Evolutionary conservation across 2,113 vertebrate genomes (phyloP).

Genomic region (Heterotilapia buettikoferi): DNA sequence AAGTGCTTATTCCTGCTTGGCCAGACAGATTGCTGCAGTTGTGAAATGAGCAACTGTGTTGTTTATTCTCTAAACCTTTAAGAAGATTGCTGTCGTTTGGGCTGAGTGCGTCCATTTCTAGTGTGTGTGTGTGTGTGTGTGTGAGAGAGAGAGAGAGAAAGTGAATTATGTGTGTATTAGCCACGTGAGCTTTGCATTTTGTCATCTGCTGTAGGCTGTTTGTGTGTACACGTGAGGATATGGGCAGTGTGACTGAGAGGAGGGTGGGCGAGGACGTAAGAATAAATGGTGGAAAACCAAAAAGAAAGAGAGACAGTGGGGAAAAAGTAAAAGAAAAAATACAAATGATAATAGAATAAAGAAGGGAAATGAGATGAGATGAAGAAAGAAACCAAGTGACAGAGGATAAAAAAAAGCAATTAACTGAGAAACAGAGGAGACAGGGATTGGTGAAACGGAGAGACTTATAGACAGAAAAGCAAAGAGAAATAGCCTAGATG

Average conservation of each 20-base stretch:
- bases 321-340: neutral
- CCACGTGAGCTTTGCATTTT: constrained; percentile 45
- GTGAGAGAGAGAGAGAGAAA: neutral
- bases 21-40: constrained; percentile 12
- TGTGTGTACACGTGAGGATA: constrained; percentile 37
- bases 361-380: neutral
- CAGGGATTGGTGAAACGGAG: neutral
- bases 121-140: neutral
- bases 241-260: neutral
- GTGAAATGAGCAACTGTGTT: constrained; percentile 58
- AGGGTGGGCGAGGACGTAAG: neutral
- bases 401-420: neutral
- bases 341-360: neutral
- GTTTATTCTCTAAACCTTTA: constrained; percentile 66
- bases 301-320: neutral
- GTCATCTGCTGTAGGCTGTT: constrained; percentile 41
- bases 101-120: constrained; percentile 7
- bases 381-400: neutral
- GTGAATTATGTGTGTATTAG: constrained; percentile 3
- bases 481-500: neutral
- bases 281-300: neutral
- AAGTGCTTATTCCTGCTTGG: constrained; percentile 39
- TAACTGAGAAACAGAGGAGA: neutral
- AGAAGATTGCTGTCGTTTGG: constrained; percentile 57
- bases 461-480: neutral